Evolutionary conservation across 2,113 vertebrate species (phyloP), one percentile per base, ranked within the genome.

Genomic region (Scomber colias): DNA sequence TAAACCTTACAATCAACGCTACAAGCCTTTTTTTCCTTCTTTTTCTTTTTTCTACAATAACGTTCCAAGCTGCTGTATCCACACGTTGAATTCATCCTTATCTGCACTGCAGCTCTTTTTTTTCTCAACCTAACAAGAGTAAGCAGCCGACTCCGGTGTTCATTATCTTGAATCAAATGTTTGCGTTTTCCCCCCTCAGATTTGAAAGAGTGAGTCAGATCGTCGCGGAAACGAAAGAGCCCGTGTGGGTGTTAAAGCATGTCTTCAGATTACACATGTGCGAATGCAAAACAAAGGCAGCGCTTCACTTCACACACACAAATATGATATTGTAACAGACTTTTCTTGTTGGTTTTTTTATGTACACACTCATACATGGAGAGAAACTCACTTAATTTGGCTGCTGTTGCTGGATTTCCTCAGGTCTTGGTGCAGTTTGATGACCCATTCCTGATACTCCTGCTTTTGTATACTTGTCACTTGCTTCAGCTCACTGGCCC

Each of bases 381-480:
- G 12, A 65, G 2, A 15, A 19, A 76, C 92, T 79, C 94, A 97
- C 98, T 96, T 97, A 82, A 99, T 93, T 21, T 95, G 88, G 80
- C 96, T 98, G 94, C 96, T 98, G 94, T 97, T 97, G 93, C 94
- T 97, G n/a, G 98, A 97, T 88, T 98, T 99, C 92, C 96, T 97
- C 19, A 99, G 91, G 81, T 99, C 98, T 77, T 97, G 95, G 87
- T 99, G 97, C 79, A 99, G 94, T 85, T 98, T 99, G 86, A 99
- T 96, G 72, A 99, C 98, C 98, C 98, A 99, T 56, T 98, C 96
- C 85, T 99, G 98, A 90, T 99, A 99, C 63, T 99, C 98, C 45
- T 98, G 97, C 81, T 99, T 99, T 82, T 99, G 98, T 84, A 99
- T 99, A 45, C 94, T 92, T 1, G 97, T 96, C 8, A 98, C 96